Percentiles rank a stretch among this genome's conserved stretches.
Conservation (phyloP, 2,113 vertebrate species). For the Cygnus buccinator region DNA sequence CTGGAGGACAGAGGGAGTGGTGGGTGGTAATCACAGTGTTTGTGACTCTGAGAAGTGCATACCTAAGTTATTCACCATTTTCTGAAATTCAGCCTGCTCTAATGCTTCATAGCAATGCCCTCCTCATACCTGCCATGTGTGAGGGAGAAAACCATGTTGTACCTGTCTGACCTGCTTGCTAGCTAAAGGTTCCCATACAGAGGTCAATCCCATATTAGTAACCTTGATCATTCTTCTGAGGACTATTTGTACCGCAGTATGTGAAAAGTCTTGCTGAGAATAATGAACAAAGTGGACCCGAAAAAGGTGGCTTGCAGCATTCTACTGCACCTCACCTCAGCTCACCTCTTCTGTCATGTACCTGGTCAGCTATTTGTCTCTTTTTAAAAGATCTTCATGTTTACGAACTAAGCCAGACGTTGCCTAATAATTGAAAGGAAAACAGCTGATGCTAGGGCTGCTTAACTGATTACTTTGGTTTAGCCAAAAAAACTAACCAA, state of each 20-base stretch:
- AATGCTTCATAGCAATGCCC: neutral
- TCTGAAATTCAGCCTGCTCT: neutral
- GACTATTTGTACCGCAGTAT: neutral
- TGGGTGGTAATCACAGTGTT: neutral
- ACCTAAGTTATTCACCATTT: neutral
- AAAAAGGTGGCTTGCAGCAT: neutral
- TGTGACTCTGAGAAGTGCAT: slow-evolving; percentile 18
- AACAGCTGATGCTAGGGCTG: neutral
- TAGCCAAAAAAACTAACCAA: neutral
- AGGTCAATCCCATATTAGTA: slow-evolving; percentile 15
- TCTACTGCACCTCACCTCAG: neutral
- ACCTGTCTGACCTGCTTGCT: neutral
- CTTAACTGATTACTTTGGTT: neutral
- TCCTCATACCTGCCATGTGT: neutral
- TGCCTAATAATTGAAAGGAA: neutral
- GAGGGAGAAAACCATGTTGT: neutral
- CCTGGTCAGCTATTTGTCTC: neutral
- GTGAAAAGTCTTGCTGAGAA: neutral
- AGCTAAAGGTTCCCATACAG: neutral
- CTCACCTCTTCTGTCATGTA: neutral
- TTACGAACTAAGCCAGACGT: neutral
- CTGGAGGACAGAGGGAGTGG: neutral
- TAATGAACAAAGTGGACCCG: neutral
- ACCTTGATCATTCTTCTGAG: neutral
- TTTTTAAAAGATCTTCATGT: neutral